These are phyloP conservation scores for Syngnathus scovelli DNA, from an alignment of 2,113 vertebrate species.

Conservation along the genomic window DNA sequence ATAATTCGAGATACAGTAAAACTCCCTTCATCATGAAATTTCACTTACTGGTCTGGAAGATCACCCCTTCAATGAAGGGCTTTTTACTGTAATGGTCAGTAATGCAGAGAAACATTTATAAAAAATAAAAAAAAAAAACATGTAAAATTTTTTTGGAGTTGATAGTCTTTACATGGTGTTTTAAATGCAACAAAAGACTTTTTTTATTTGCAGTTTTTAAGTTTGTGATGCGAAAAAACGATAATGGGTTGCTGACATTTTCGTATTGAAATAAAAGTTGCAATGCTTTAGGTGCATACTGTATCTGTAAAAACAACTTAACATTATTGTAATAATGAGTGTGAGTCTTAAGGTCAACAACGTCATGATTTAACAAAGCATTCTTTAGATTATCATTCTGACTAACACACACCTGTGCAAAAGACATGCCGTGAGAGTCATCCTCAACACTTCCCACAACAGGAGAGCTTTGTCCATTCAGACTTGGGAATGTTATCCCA, in stretches of 20 bases:
- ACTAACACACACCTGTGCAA: conserved; percentile 82
- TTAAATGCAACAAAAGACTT: background rate
- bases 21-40: no score
- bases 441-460: conserved; percentile 83
- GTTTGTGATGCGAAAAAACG: background rate
- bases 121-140: background rate
- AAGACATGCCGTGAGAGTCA: conserved; percentile 87
- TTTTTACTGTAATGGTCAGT: no score
- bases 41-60: no score
- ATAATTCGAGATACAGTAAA: no score
- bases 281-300: background rate
- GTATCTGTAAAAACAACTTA: background rate
- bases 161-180: background rate
- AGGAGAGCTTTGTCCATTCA: conserved; percentile 65
- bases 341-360: background rate
- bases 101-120: background rate
- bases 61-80: no score
- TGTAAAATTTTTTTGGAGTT: background rate
- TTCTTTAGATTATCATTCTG: background rate
- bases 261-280: background rate
- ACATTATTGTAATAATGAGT: background rate
- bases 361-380: background rate
- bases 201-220: background rate
- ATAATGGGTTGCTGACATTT: background rate
- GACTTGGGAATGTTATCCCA: conserved; percentile 62